These are phyloP conservation scores for Xenus cinereus DNA, from an alignment of 2,113 vertebrate genomes.

Conservation along the genomic window DNA sequence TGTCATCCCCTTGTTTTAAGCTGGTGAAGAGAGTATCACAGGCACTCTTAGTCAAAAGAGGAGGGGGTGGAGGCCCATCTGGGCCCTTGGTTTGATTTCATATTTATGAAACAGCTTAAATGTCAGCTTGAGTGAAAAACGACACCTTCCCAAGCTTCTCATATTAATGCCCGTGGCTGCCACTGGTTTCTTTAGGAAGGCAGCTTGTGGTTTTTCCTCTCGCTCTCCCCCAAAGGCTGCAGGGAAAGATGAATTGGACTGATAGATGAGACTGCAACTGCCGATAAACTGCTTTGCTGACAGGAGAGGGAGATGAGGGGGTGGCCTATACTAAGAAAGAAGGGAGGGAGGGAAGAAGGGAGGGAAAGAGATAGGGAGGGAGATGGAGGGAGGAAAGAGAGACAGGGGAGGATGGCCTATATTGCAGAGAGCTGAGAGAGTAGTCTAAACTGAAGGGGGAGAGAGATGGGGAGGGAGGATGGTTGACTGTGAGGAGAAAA, in stretches of 20 bases:
- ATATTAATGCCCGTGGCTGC: slow-evolving; percentile 68
- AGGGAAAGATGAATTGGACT: slow-evolving; percentile 62
- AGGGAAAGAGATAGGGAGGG: neutral
- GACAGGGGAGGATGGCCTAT: neutral
- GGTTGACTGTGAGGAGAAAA: neutral
- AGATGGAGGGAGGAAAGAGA: neutral
- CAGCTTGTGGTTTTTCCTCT: slow-evolving; percentile 59
- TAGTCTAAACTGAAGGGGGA: neutral
- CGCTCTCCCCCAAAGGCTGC: slow-evolving; percentile 36
- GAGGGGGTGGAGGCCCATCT: slow-evolving; percentile 73
- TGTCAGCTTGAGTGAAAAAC: slow-evolving; percentile 82
- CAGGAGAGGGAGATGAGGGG: neutral
- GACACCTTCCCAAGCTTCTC: slow-evolving; percentile 75
- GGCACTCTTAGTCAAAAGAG: slow-evolving; percentile 40
- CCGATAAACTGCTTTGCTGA: slow-evolving; percentile 58
- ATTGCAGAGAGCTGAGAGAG: neutral
- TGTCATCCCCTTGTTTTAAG: slow-evolving; percentile 42
- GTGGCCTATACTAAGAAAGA: neutral
- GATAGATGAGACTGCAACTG: slow-evolving; percentile 68
- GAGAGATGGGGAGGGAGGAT: neutral
- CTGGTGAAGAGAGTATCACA: slow-evolving; percentile 39
- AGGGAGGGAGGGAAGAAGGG: neutral
- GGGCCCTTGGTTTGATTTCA: slow-evolving; percentile 78
- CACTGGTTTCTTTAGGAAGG: slow-evolving; percentile 61
- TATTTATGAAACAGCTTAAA: slow-evolving; percentile 83